These are phyloP conservation scores for Trisateles emortualis DNA, from an alignment of 2,888 invertebrate species.

Conservation along the genomic window DNA sequence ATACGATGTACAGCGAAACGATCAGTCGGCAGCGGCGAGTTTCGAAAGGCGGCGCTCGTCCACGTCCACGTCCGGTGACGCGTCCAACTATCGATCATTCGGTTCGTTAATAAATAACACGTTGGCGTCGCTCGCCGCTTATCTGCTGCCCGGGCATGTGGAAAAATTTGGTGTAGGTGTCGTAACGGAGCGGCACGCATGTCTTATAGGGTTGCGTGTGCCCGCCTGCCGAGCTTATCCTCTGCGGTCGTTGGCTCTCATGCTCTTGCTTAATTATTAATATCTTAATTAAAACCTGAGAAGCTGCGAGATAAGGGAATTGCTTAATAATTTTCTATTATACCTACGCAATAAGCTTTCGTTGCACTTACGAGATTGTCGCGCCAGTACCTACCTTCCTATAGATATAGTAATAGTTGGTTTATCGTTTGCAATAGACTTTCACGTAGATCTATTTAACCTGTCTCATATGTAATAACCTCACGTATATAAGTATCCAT, in stretches of 20 bases:
- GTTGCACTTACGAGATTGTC: not conserved
- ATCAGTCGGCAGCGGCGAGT: conserved; percentile 68
- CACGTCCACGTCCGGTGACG: conserved; percentile 82
- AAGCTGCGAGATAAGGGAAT: conserved; percentile 27
- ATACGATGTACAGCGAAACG: conserved; percentile 57
- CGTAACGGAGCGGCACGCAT: conserved; percentile 84
- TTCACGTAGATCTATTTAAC: conserved; percentile 65
- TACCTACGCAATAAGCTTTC: not conserved
- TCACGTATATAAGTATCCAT: conserved; percentile 69
- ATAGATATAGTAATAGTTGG: not conserved
- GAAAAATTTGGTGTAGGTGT: conserved; percentile 87
- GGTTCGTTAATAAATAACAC: conserved; percentile 87
- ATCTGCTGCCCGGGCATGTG: conserved; percentile 86
- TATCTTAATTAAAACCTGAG: conserved; percentile 74
- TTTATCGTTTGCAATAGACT: conserved; percentile 50
- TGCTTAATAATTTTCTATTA: conserved; percentile 21
- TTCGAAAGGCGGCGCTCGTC: conserved; percentile 81
- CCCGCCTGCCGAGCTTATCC: conserved; percentile 72
- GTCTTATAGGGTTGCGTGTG: conserved; percentile 78
- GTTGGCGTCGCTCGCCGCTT: conserved; percentile 83
- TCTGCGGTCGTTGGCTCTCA: conserved; percentile 73
- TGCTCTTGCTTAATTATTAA: conserved; percentile 68
- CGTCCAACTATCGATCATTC: conserved; percentile 87
- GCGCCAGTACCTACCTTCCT: not conserved
- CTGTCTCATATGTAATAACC: conserved; percentile 69